Conservation (phyloP, 2,888 invertebrate genomes). For the Ctena decussata region DNA sequence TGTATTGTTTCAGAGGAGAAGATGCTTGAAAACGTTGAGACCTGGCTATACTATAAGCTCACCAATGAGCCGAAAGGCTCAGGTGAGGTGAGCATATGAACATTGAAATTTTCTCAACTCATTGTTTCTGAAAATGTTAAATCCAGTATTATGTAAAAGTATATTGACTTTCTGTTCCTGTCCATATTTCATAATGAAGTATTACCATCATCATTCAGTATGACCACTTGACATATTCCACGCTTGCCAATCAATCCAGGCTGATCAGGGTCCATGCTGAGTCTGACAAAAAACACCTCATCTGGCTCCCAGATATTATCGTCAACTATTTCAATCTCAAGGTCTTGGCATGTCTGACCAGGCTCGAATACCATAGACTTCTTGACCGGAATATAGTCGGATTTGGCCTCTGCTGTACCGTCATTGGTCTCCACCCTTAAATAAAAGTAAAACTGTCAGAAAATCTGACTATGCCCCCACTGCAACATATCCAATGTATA, state of each 20-base stretch:
- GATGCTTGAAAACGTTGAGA: too few species aligned
- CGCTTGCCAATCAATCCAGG: conserved; percentile 88
- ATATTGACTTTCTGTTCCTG: too few species aligned
- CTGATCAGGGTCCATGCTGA: conserved; percentile 84
- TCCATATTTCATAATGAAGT: too few species aligned
- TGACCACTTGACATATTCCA: conserved; percentile 89
- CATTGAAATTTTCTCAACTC: too few species aligned
- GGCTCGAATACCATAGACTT: conserved; percentile 88
- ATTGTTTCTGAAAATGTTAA: too few species aligned
- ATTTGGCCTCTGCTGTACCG: conserved; percentile 88
- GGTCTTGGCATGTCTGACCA: conserved; percentile 88
- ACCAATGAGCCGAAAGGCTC: too few species aligned
- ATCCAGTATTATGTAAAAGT: too few species aligned
- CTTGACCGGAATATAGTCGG: conserved; percentile 88
- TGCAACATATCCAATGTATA: too few species aligned
- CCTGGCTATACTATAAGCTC: too few species aligned
- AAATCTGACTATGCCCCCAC: too few species aligned
- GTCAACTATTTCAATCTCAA: conserved; percentile 88
- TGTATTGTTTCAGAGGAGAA: too few species aligned
- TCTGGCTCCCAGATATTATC: conserved; percentile 90
- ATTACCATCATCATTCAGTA: conserved; percentile 89
- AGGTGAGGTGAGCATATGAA: too few species aligned
- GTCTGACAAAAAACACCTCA: conserved; percentile 89
- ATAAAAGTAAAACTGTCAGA: background rate
- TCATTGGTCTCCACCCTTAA: conserved; percentile 89